phyloP scores from a whole-genome alignment of 2,113 vertebrate genomes.

The Chitala chitala region DNA sequence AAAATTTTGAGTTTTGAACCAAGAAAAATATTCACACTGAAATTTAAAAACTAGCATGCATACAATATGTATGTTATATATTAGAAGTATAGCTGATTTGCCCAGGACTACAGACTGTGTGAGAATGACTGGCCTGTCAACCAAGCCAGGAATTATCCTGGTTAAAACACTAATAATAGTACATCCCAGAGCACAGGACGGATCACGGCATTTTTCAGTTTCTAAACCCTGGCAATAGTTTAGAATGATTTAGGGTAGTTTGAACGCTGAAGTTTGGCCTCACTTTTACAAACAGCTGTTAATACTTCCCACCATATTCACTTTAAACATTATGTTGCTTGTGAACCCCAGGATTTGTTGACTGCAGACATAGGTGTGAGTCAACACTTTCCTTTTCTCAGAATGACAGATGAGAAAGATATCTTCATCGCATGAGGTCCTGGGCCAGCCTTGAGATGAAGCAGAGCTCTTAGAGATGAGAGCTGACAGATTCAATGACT shows the following conservation, averaged over 20 bases:
- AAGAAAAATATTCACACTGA: no score
- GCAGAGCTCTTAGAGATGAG: slow-evolving; percentile 38
- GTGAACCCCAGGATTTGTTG: neutral
- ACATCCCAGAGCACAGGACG: neutral
- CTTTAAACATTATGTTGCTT: neutral
- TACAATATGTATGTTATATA: no score
- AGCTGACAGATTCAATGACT: slow-evolving; percentile 44
- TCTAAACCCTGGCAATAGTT: neutral
- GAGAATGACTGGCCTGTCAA: no score
- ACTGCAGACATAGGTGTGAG: slow-evolving; percentile 21
- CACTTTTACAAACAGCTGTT: no score
- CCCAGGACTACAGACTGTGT: no score
- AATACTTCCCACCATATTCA: neutral
- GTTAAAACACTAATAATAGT: no score
- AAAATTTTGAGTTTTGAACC: no score
- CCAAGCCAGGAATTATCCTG: no score
- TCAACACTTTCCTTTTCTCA: slow-evolving; percentile 18
- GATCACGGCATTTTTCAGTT: neutral
- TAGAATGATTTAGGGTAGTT: neutral
- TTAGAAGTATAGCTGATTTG: no score
- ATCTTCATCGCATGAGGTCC: slow-evolving; percentile 33
- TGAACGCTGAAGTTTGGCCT: neutral
- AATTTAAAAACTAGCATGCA: no score
- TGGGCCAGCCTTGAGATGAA: slow-evolving; percentile 34
- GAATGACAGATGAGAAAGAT: slow-evolving; percentile 35